Conservation (phyloP, 2,797 vertebrate species). For the Syngnathus rostellatus region DNA sequence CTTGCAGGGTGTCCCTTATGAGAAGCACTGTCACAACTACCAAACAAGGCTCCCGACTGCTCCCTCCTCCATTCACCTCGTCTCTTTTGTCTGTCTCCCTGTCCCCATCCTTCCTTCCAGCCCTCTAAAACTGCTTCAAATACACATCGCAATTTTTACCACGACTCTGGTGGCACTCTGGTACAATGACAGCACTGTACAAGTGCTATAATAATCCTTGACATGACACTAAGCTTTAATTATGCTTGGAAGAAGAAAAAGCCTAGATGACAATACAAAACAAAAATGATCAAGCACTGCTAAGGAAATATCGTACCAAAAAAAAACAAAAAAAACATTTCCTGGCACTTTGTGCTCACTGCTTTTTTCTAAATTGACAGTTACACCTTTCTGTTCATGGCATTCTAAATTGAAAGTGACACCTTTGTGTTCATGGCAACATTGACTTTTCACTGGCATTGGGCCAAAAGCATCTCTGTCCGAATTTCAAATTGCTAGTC, state of each 20-base stretch:
- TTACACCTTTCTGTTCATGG: too few species aligned
- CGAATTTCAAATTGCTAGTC: too few species aligned
- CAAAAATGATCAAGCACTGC: conserved; percentile 21
- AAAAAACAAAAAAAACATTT: background rate
- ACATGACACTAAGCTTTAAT: conserved; percentile 24
- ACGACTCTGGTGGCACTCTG: too few species aligned
- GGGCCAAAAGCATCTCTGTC: too few species aligned
- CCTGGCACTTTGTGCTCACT: too few species aligned
- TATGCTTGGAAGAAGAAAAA: conserved; percentile 16
- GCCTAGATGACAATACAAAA: conserved; percentile 1
- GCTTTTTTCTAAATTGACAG: too few species aligned
- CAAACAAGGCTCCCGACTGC: conserved; percentile 33
- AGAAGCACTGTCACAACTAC: conserved; percentile 49
- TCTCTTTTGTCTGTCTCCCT: conserved; percentile 24
- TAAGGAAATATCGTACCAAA: background rate
- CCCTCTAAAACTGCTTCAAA: background rate
- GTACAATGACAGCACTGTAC: conserved; percentile 20
- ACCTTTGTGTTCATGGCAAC: too few species aligned
- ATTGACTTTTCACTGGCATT: too few species aligned
- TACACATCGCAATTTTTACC: background rate
- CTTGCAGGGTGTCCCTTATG: conserved; percentile 34
- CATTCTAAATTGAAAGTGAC: too few species aligned
- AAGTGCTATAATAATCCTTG: conserved; percentile 19
- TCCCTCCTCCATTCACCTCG: conserved; percentile 25
- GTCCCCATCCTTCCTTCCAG: conserved; percentile 2